Evolutionary conservation across 2,113 vertebrate genomes (phyloP).

Genomic region (Thinocorus orbignyianus): DNA sequence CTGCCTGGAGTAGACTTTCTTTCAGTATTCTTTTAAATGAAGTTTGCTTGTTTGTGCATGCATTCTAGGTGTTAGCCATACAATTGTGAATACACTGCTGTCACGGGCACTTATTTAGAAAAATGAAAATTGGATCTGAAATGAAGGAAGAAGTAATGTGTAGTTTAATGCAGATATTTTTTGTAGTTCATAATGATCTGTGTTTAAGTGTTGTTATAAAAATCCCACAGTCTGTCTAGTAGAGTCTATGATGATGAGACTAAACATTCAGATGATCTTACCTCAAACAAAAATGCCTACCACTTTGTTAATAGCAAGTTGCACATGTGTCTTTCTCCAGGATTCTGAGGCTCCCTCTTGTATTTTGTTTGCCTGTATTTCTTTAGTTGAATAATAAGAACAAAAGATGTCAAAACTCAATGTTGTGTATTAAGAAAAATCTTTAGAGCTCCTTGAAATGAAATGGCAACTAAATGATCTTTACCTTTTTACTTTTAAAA

Average conservation of each 20-base stretch:
- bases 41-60: neutral
- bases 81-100: neutral
- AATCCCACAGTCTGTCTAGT: neutral
- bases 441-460: neutral
- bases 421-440: neutral
- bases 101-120: neutral
- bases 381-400: neutral
- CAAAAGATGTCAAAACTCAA: neutral
- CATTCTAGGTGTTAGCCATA: neutral
- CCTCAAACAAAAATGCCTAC: neutral
- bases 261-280: neutral
- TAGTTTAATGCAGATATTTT: neutral
- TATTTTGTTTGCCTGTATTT: neutral
- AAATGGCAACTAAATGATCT: neutral
- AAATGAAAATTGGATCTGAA: neutral
- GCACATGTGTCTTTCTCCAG: neutral
- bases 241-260: neutral
- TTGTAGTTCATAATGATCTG: neutral
- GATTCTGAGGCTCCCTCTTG: neutral
- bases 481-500: neutral
- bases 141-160: neutral
- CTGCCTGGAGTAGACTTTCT: neutral
- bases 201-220: neutral
- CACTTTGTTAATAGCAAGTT: neutral
- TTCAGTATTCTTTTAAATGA: neutral